Conservation (phyloP, 2,888 invertebrate genomes). For the Melieria crassipennis region DNA sequence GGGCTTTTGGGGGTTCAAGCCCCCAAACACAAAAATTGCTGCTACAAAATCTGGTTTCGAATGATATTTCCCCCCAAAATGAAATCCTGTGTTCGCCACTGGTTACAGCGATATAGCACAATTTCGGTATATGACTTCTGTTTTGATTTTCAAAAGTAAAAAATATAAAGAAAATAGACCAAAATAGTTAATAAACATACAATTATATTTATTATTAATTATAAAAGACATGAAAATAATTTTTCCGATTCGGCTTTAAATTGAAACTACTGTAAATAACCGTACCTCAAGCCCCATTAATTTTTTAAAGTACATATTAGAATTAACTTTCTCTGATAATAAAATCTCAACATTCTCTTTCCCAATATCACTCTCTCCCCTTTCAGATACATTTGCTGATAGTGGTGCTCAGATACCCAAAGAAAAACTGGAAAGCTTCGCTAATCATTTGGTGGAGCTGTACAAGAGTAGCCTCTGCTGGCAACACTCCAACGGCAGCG, state of each 20-base stretch:
- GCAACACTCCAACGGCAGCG: conserved; percentile 74
- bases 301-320: neutral
- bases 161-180: too few species aligned
- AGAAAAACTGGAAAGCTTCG: conserved; percentile 67
- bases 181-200: too few species aligned
- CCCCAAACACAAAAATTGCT: too few species aligned
- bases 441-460: conserved; percentile 73
- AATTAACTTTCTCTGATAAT: conserved; percentile 3
- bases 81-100: too few species aligned
- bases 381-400: conserved; percentile 59
- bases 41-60: too few species aligned
- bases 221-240: neutral
- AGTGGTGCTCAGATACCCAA: conserved; percentile 60
- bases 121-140: too few species aligned
- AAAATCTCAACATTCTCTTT: conserved; percentile 1
- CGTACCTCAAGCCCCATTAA: neutral
- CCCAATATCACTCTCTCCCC: neutral
- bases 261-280: too few species aligned
- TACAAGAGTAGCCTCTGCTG: conserved; percentile 80
- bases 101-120: too few species aligned
- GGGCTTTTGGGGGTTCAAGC: too few species aligned
- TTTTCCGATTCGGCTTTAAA: too few species aligned
- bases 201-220: neutral
- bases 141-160: too few species aligned
- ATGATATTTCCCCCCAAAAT: too few species aligned